A percentile compares a stretch with the other conserved stretches of the same genome.
Evolutionary conservation across 2,113 vertebrate genomes (phyloP).

Genomic region (Buteo buteo): DNA sequence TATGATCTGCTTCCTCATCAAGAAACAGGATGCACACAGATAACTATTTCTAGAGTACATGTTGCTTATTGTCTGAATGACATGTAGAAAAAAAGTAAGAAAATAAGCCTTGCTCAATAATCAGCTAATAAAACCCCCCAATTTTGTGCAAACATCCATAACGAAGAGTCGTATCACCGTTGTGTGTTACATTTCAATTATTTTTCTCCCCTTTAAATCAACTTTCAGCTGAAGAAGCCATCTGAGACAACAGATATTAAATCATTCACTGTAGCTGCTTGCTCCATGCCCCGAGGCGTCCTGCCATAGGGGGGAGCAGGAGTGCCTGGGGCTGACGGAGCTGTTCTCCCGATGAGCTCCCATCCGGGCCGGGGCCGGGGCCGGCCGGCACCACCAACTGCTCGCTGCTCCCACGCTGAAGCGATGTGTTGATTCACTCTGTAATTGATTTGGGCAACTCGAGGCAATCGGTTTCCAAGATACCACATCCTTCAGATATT

Average conservation of each 20-base stretch:
- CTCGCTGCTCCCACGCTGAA: constrained; percentile 41
- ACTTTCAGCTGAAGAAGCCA: neutral
- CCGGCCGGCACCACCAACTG: neutral
- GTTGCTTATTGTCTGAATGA: neutral
- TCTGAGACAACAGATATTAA: neutral
- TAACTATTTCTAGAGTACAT: neutral
- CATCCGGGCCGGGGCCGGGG: neutral
- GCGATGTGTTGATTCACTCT: constrained; percentile 59
- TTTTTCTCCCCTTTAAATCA: neutral
- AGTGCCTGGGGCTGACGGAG: neutral
- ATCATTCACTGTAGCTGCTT: neutral
- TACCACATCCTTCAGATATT: constrained; percentile 62
- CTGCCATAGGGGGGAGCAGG: neutral
- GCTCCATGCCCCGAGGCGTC: neutral
- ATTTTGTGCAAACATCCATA: neutral
- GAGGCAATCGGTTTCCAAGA: constrained; percentile 65
- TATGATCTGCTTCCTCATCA: neutral
- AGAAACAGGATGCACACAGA: neutral
- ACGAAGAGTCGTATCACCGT: neutral
- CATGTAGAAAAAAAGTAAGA: neutral
- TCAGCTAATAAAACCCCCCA: neutral
- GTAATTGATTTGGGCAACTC: constrained; percentile 63
- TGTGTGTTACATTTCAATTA: neutral
- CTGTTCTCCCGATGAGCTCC: neutral
- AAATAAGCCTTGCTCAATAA: neutral